Evolutionary conservation across 2,113 vertebrate species (phyloP), one percentile per base, ranked within the genome.

Genomic region (Gnathonemus echidnorhynchus): DNA sequence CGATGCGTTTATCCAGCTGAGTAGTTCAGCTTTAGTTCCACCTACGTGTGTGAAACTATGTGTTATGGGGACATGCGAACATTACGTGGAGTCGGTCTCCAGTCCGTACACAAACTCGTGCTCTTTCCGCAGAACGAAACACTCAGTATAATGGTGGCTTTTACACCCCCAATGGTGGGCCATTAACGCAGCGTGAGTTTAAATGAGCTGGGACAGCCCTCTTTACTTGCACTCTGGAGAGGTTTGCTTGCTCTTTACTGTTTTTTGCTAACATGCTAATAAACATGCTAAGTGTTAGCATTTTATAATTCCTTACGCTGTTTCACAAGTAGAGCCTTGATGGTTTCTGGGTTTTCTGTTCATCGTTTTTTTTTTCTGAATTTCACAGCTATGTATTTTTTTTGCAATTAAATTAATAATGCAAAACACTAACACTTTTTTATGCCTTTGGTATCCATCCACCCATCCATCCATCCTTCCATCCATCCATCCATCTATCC

Each of bases 61-160:
- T 19, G n/a, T 52, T n/a, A 24, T 24, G 80, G 80, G 77, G 53
- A 42, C 35, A 62, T 4, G 8, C 27, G n/a, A 89, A 89, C 48
- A 86, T 31, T 58, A 48, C n/a, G 84, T 11, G 21, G 58, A 46
- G 39, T 46, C 15, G 13, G 15, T 4, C 19, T 15, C 86, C 15
- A 7, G 53, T 27, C 86, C 86, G 10, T 7, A 86, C 48, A 35
- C 85, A 86, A 50, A 52, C 48, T 31, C 11, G 5, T 87, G 4
- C 48, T 52, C 31, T 53, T 27, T 21, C 6, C 31, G 8, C 19
- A 53, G 50, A 93, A 94, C 93, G 94, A 93, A 92, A 35, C 91
- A 92, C 13, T 89, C 91, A 94, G 93, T 94, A 93, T 94, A 95
- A 94, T 39, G 87, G 91, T 39, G 93, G 91, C 91, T 93, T 92